Evolutionary conservation across 2,888 invertebrate species (phyloP), one percentile per base, ranked within the genome.

Genomic region (Rapana venosa): DNA sequence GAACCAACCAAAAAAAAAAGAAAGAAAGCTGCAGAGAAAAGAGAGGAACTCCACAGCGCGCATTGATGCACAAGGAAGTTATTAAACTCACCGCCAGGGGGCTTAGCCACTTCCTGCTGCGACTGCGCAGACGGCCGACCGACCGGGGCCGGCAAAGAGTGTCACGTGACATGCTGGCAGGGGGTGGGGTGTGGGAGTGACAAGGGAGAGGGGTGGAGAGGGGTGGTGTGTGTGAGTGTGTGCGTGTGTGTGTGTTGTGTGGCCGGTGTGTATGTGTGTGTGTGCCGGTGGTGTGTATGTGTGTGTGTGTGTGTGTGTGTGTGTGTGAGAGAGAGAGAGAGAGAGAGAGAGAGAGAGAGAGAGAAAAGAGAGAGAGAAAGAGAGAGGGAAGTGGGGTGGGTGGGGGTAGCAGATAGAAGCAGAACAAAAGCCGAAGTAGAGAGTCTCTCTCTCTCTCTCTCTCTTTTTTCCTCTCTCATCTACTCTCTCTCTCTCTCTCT

Each of bases 1-100:
- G 15, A 17, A 79, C 5, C 32, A 17, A 79, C n/a, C 0, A 17
- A 83, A 22, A 83, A 22, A 83, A 47, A 8, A 8, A 47, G 26
- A 83, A 22, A 83, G 26, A 83, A 26, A 83, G 26, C 4, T 6
- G 36, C 30, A 47, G 47, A 47, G 47, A 47, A 47, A 5, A 47
- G 47, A 32, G 77, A 84, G 56, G n/a, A 32, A 86, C 30, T 86
- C 86, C 61, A 61, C 20, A 61, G 22, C 35, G 86, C 61, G 86
- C 58, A 86, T 32, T 61, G 86, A 86, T 86, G 86, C 86, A 86
- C 32, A 58, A 66, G 86, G 58, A 86, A 86, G 86, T 86, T 86
- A 86, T 86, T 86, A 86, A 86, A 86, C 86, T 86, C 86, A 86
- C 86, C 86, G 61, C 86, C 86, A 86, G 84, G 86, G 84, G 86